phyloP scores from a whole-genome alignment of 2,888 invertebrate species.

The Xylophagus ater region DNA sequence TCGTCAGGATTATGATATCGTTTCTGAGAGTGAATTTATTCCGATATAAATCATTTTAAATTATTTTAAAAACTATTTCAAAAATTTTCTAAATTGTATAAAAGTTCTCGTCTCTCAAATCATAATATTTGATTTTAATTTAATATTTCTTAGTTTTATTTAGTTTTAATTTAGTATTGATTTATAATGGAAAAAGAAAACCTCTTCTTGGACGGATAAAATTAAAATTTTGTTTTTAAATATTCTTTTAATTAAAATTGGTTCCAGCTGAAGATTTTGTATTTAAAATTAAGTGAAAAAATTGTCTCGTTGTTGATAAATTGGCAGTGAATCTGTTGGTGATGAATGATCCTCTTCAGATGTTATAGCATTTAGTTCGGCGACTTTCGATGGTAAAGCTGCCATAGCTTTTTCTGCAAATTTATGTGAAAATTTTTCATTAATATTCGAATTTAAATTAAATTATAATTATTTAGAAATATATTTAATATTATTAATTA shows the following conservation, averaged over 20 bases:
- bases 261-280: no score
- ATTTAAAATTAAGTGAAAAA: conserved; percentile 49
- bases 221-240: conserved; percentile 8
- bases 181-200: conserved; percentile 8
- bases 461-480: no score
- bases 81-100: no score
- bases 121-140: background rate
- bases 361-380: conserved; percentile 32
- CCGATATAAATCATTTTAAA: no score
- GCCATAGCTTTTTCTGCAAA: conserved; percentile 64
- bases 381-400: conserved; percentile 50
- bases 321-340: conserved; percentile 66
- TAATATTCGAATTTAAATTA: no score
- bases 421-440: conserved; percentile 9
- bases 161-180: background rate
- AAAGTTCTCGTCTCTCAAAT: background rate
- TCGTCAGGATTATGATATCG: no score
- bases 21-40: no score
- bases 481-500: no score
- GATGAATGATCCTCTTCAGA: conserved; percentile 48
- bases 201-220: conserved; percentile 11
- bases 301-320: conserved; percentile 79
- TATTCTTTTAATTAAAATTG: background rate
- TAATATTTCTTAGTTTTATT: background rate
- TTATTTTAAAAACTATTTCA: no score